Conservation (phyloP, 2,113 vertebrate genomes). For the Cichladusa arquata region DNA sequence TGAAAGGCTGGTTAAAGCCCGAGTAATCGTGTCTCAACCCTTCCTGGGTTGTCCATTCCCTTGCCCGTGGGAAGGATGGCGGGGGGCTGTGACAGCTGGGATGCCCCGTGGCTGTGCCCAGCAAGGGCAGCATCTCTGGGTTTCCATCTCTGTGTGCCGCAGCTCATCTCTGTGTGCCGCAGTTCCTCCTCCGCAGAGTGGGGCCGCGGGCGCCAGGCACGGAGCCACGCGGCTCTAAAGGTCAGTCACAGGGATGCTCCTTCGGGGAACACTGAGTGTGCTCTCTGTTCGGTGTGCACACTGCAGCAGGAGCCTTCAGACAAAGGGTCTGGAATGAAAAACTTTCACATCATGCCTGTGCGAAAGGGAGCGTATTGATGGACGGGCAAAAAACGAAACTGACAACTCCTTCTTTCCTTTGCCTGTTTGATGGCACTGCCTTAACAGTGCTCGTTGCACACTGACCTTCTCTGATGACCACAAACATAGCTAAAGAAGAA, state of each 20-base stretch:
- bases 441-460: rapidly evolving
- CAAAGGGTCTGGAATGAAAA: neutral
- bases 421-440: neutral
- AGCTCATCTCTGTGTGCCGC: neutral
- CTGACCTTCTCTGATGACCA: neutral
- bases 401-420: neutral
- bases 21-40: neutral
- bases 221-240: rapidly evolving
- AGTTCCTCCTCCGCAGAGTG: neutral
- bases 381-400: neutral
- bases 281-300: rapidly evolving
- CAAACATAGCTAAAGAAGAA: neutral
- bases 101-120: neutral
- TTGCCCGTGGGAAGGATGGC: neutral
- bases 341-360: rapidly evolving
- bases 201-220: neutral
- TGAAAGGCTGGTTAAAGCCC: neutral
- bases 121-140: neutral
- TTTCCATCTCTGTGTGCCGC: neutral
- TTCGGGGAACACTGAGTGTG: rapidly evolving
- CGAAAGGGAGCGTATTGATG: rapidly evolving
- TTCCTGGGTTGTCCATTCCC: too few relatives aligned
- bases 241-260: rapidly evolving
- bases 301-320: neutral
- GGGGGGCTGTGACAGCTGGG: neutral